Evolutionary conservation across 2,888 invertebrate genomes (phyloP), one percentile per base, ranked within the genome.

Genomic region (Sturmia bella): DNA sequence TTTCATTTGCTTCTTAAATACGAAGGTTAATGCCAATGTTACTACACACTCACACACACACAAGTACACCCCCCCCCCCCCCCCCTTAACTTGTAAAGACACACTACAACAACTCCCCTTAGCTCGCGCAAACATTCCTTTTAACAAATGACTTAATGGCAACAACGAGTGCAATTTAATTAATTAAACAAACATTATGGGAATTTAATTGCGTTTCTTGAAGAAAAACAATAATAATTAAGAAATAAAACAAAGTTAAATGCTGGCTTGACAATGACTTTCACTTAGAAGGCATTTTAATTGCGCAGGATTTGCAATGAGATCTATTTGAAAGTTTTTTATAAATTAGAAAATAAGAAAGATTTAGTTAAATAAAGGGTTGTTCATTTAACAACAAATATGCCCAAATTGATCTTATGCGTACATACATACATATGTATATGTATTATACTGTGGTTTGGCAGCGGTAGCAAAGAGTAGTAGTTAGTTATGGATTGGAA

Each of bases 11-110:
- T 27, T 37, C 19, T 2, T 45, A n/a, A 17, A 37, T 24, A 37
- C 66, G 54, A 82, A 82, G 82, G 82, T 78, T 82, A 82, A 41
- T 74, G 82, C 54, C 82, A 82, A 82, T 82, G 78, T 43, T 78
- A 74, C 64, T 63, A 37, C 52, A 64, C 32, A 48, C 17, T 21
- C 43, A 61, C 50, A 45, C 1, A 9, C 50, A 21, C 37, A 12
- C n/a, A 19, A 4, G 37, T 4, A 43, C 19, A 54, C 32, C 17
- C 7, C 43, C 45, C 12, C 19, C 12, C n/a, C 7, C 15, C 6
- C 13, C n/a, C 4, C 39, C n/a, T 5, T 24, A 15, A 15, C 6
- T 32, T 12, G 17, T 50, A 32, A 32, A 9, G 32, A 9, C 32
- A 7, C 32, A 32, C 32, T 32, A 7, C 7, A 32, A 27, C n/a